Evolutionary conservation across 2,888 invertebrate species (phyloP).

Genomic region (Cheilosia vulpina): DNA sequence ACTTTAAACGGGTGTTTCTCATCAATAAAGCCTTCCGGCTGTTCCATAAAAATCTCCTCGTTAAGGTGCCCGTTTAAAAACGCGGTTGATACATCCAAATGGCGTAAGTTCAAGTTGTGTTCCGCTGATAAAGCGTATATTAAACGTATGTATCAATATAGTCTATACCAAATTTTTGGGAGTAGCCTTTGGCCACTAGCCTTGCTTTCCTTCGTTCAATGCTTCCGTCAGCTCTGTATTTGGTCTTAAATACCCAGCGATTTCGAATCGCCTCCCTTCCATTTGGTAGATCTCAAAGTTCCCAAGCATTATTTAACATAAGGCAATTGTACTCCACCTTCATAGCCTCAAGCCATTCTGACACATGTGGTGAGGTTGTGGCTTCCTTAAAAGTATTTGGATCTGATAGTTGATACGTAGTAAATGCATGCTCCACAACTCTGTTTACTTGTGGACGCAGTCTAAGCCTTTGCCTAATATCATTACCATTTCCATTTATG

Average conservation of each 20-base stretch:
- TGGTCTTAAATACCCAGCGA: slow-evolving; percentile 38
- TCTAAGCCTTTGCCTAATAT: too few species aligned
- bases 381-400: slow-evolving; percentile 20
- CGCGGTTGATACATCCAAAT: slow-evolving; percentile 45
- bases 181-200: slow-evolving; percentile 42
- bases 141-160: slow-evolving; percentile 24
- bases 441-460: too few species aligned
- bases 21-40: not conserved
- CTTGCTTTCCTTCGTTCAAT: slow-evolving; percentile 46
- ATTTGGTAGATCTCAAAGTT: slow-evolving; percentile 39
- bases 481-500: too few species aligned
- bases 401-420: not conserved
- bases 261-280: slow-evolving; percentile 5
- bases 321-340: slow-evolving; percentile 74
- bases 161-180: slow-evolving; percentile 18
- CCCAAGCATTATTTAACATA: slow-evolving; percentile 72
- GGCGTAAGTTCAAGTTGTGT: slow-evolving; percentile 24
- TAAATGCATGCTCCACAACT: not conserved
- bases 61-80: slow-evolving; percentile 14
- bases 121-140: slow-evolving; percentile 35
- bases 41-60: not conserved
- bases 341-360: slow-evolving; percentile 61
- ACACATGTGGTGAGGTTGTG: slow-evolving; percentile 16
- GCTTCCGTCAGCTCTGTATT: slow-evolving; percentile 37
- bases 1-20: slow-evolving; percentile 1